A percentile compares a stretch with the other conserved stretches of the same genome.
Evolutionary conservation across 2,797 vertebrate species (phyloP).

Genomic region (Diplodus puntazzo): DNA sequence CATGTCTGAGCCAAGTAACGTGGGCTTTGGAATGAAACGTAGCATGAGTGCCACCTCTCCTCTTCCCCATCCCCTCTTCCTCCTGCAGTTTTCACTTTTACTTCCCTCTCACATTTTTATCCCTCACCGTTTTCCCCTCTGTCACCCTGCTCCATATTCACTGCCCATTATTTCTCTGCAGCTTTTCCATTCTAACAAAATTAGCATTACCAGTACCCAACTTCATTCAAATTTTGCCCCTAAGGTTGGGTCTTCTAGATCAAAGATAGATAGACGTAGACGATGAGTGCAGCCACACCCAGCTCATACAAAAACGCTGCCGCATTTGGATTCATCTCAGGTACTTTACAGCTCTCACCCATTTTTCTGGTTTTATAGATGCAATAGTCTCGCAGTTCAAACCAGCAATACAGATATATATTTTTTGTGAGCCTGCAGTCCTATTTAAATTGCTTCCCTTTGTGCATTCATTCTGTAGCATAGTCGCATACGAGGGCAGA

Average conservation of each 20-base stretch:
- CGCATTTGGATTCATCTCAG: conserved; percentile 42
- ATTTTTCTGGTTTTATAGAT: conserved; percentile 28
- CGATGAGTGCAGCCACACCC: conserved; percentile 39
- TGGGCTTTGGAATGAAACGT: conserved; percentile 63
- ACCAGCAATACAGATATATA: conserved; percentile 37
- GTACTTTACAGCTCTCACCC: conserved; percentile 9
- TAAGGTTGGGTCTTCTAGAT: conserved; percentile 29
- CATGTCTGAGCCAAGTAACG: conserved; percentile 48
- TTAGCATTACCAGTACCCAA: conserved; percentile 29
- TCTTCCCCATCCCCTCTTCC: conserved; percentile 24
- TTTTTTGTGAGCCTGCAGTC: conserved; percentile 20
- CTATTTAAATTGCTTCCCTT: conserved; percentile 35
- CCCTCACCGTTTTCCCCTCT: neutral
- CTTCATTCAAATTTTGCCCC: conserved; percentile 26
- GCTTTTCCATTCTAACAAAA: conserved; percentile 28
- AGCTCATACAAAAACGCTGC: conserved; percentile 2
- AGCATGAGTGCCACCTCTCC: conserved; percentile 46
- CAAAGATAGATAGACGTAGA: conserved; percentile 25
- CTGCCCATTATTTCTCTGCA: conserved; percentile 26
- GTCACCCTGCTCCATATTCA: neutral
- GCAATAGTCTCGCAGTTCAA: neutral
- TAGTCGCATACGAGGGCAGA: neutral
- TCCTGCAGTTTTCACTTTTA: conserved; percentile 23
- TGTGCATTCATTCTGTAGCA: conserved; percentile 11
- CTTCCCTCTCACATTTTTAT: conserved; percentile 18